Evolutionary conservation across 2,797 vertebrate species (phyloP).

Genomic region (Oreochromis mossambicus): DNA sequence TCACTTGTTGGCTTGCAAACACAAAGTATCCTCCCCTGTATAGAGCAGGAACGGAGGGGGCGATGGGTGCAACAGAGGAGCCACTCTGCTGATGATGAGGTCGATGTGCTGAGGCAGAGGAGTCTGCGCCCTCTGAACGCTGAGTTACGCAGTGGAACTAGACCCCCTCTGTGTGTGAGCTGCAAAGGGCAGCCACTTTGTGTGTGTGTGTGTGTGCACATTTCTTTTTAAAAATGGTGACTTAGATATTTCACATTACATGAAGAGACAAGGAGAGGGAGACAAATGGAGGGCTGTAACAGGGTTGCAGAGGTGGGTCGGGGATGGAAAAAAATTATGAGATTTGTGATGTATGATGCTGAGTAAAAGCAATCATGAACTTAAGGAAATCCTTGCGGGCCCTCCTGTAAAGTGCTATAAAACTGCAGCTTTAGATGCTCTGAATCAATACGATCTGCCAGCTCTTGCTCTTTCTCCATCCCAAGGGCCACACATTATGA

Average conservation of each 20-base stretch:
- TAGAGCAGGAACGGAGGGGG: slow-evolving; percentile 38
- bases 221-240: background rate
- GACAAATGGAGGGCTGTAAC: background rate
- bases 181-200: slow-evolving; percentile 1
- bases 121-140: slow-evolving; percentile 22
- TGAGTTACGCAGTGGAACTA: slow-evolving; percentile 18
- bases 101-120: slow-evolving; percentile 33
- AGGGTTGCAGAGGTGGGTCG: background rate
- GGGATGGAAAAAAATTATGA: background rate
- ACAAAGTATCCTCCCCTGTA: slow-evolving; percentile 8
- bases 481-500: slow-evolving; percentile 65
- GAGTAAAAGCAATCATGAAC: slow-evolving; percentile 62
- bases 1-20: slow-evolving; percentile 45
- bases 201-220: background rate
- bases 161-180: slow-evolving; percentile 2
- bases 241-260: background rate
- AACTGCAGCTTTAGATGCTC: slow-evolving; percentile 62
- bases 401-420: slow-evolving; percentile 44
- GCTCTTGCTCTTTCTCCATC: slow-evolving; percentile 52
- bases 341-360: slow-evolving; percentile 27
- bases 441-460: slow-evolving; percentile 74
- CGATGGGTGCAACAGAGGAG: slow-evolving; percentile 50
- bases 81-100: slow-evolving; percentile 31
- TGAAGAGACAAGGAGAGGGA: background rate
- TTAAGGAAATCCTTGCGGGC: slow-evolving; percentile 51